A percentile compares a stretch with the other conserved stretches of the same genome.
Conservation (phyloP, 2,888 invertebrate species). For the Fragum whitleyi region DNA sequence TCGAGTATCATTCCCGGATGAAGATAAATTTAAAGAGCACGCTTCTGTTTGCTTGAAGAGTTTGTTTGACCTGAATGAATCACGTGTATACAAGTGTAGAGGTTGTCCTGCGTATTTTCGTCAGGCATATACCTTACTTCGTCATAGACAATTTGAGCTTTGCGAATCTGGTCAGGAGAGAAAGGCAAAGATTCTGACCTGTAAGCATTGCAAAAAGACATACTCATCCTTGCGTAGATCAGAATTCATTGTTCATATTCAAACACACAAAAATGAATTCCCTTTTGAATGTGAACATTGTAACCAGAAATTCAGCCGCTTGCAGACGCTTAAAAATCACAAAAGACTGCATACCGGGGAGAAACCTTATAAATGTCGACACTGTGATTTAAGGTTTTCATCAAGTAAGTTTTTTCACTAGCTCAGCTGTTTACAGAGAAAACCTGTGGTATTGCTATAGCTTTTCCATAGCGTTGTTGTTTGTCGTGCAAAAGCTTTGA, state of each 20-base stretch:
- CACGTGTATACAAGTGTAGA: neutral
- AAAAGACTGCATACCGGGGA: conserved; percentile 12
- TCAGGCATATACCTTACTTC: neutral
- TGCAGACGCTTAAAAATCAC: neutral
- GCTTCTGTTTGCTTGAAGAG: neutral
- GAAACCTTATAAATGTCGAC: conserved; percentile 3
- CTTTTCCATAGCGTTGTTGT: no score
- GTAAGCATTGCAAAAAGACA: neutral
- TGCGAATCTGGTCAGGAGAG: conserved; percentile 4
- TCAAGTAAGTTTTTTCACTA: conserved; percentile 15
- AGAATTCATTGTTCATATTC: conserved; percentile 11
- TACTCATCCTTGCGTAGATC: neutral
- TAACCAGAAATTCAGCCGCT: neutral
- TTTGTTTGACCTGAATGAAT: neutral
- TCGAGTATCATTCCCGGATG: neutral
- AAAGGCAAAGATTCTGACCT: neutral
- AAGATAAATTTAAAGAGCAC: conserved; percentile 1
- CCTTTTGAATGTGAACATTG: conserved; percentile 5
- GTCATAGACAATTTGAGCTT: conserved; percentile 3
- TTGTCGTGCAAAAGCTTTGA: no score
- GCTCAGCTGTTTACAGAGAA: no score
- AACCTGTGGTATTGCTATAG: no score
- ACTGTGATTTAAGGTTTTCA: neutral
- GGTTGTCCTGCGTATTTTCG: conserved; percentile 9
- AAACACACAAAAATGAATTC: conserved; percentile 3